Base-by-base conservation (phyloP, 2,797 vertebrate genomes). In the Balearica regulorum region DNA sequence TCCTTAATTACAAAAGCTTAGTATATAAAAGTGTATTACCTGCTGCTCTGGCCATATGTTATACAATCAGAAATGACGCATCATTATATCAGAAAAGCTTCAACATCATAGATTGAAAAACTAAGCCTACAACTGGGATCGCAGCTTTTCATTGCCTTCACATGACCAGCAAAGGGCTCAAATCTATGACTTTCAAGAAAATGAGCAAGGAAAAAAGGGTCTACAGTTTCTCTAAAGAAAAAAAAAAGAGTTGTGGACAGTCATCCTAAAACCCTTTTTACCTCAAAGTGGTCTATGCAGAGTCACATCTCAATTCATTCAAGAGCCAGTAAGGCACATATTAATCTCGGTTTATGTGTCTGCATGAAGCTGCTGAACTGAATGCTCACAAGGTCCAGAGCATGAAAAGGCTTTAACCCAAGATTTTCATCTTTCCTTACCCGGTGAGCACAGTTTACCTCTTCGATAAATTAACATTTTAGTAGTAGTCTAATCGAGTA, bases 1-100 rank as follows among this genome's bases (percentile, higher is more conserved):
- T 22, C 33, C n/a, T 66, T 70, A 82, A 80, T 75, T 85, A 87
- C 54, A 62, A 75, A 90, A 85, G 44, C 29, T 80, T 60, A 46
- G 60, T 22, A 28, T 6, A 10, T 39, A 41, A 55, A n/a, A 88
- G 39, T n/a, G 24, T 20, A 61, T 26, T 29, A 55, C 60, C 73
- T 1, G 1, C 54, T 82, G 58, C 78, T 82, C 84, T 61, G 46
- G 49, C 66, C 66, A 31, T 26, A 55, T n/a, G 31, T 57, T 89
- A 89, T 14, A 54, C 6, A 71, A 55, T 25, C 75, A 89, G 76
- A 87, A 87, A 83, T 62, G 3, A 92, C 35, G 83, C 46, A 61
- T 12, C 28, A 12, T 43, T n/a, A 0, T 48, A 87, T 53, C 19
- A 86, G 31, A 82, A 85, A 76, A 89, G 28, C 51, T 69, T 62